Percentiles rank a stretch among this genome's conserved stretches.
Evolutionary conservation across 2,888 invertebrate species (phyloP).

Genomic region (Timandra comae): DNA sequence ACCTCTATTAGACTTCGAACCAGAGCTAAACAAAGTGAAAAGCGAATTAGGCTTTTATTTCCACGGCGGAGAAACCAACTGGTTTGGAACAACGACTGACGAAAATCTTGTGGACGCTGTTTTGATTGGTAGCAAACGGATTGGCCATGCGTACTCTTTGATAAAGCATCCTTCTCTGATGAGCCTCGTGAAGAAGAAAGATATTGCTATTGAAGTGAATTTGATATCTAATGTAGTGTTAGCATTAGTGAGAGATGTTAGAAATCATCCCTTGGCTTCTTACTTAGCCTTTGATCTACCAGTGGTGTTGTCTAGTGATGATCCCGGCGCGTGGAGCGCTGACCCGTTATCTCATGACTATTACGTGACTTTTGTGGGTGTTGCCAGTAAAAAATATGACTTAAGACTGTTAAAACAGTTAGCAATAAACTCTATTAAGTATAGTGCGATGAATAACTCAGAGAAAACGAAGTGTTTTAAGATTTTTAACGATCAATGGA

Average conservation of each 20-base stretch:
- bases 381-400: conserved; percentile 82
- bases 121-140: conserved; percentile 82
- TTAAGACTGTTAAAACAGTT: conserved; percentile 84
- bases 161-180: conserved; percentile 83
- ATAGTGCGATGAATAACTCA: conserved; percentile 70
- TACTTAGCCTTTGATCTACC: conserved; percentile 82
- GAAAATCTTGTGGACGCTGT: conserved; percentile 87
- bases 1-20: conserved; percentile 77
- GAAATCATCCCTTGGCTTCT: conserved; percentile 84
- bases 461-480: conserved; percentile 34
- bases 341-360: conserved; percentile 86
- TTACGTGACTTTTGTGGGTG: conserved; percentile 85
- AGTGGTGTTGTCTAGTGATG: conserved; percentile 86
- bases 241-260: conserved; percentile 80
- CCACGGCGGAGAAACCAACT: conserved; percentile 89
- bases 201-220: conserved; percentile 85
- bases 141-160: conserved; percentile 87
- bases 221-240: conserved; percentile 89
- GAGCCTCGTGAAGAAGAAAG: conserved; percentile 67
- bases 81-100: conserved; percentile 80
- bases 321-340: conserved; percentile 86
- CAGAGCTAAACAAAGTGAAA: conserved; percentile 68
- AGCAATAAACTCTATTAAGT: conserved; percentile 84
- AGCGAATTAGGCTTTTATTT: conserved; percentile 81
- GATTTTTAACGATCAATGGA: conserved; percentile 46